Base-by-base conservation (phyloP, 2,797 vertebrate species). In the Echeneis naucrates region DNA sequence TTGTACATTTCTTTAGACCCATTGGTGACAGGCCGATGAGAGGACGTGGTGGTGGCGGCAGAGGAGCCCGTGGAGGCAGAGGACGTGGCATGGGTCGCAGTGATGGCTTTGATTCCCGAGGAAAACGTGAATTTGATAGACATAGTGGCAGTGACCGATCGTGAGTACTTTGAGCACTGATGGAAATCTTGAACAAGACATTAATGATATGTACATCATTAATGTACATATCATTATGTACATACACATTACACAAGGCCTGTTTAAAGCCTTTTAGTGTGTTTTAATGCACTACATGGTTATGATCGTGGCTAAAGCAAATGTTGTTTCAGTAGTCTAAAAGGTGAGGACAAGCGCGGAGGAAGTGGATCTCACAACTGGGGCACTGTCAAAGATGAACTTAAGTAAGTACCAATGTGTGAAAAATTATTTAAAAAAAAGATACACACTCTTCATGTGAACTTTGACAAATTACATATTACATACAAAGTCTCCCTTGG, bases 351-450 rank as follows among this genome's bases (percentile, higher is more conserved):
- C 89, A 99, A 99, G 87, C 97, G 97, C 63, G 98, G 98, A 16
- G 98, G 98, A 78, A 96, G 98, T 68, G 98, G 98, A 90, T 96
- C 97, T 47, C 98, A 99, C 95, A 99, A 99, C 95, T 99, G 98
- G 98, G 98, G 98, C 83, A 99, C 95, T 35, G 98, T 99, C 90
- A 99, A 99, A 94, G 98, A 99, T 77, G 98, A 99, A 69, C 82
- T 99, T 60, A 98, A 96, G 98, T 99, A 89, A 96, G 97, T 96
- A 84, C 4, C 27, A 27, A 0, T 33, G 5, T 21, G 5, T 32
- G 13, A 8, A 57, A 4, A 27, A 42, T 47, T 6, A 2, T 44
- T 14, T 6, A 2, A 12, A 12, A 40, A 21, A 12, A 2, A 23
- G 40, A 48, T 30, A 44, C 14, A 21, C 1, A n/a, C 27, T 53